Base-by-base conservation (phyloP, 1,140 invertebrate genomes). In the Diabrotica virgifera region DNA sequence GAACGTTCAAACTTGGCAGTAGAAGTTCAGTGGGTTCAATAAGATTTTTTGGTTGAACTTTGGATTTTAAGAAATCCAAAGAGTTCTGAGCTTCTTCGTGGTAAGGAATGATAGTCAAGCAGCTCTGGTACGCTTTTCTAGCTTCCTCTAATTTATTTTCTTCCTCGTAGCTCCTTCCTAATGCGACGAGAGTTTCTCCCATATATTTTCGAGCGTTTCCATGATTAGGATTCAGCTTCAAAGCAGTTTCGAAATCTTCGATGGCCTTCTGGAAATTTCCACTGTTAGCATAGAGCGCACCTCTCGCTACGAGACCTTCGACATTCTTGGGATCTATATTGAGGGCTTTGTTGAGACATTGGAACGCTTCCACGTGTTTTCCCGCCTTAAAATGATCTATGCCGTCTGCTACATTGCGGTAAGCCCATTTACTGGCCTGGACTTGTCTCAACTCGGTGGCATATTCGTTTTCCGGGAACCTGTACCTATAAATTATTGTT, bases 201-300 rank as follows among this genome's bases (percentile, higher is more conserved):
- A 96, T 88, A 81, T 97, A 98, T 80, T 96, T 96, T 59, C 91
- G 86, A 51, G 94, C 95, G 85, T 98, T 97, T n/a, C 87, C 87
- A 82, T 98, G 95, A 63, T 87, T 91, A 13, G 90, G 90, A 81
- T 97, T 95, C 12, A 94, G 77, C 76, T 92, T 90, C 37, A 97
- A 80, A 4, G 95, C 95, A 37, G 87, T 89, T 80, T 96, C 93
- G 83, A 98, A 97, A 81, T 97, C 95, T 73, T 94, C 91, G 71
- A 97, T 92, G 5, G 95, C 96, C 77, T 94, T 95, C 71, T 91
- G 89, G 80, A 95, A 97, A 75, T 89, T 95, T 53, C 93, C 93
- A 78, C 92, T 94, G 76, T 98, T 97, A 9, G 95, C 95, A 82
- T 94, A 96, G 78, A 98, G 80, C 54, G 95, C 95, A 70, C 95